Conservation (phyloP, 1,140 invertebrate species). For the Cardiocondyla obscurior region DNA sequence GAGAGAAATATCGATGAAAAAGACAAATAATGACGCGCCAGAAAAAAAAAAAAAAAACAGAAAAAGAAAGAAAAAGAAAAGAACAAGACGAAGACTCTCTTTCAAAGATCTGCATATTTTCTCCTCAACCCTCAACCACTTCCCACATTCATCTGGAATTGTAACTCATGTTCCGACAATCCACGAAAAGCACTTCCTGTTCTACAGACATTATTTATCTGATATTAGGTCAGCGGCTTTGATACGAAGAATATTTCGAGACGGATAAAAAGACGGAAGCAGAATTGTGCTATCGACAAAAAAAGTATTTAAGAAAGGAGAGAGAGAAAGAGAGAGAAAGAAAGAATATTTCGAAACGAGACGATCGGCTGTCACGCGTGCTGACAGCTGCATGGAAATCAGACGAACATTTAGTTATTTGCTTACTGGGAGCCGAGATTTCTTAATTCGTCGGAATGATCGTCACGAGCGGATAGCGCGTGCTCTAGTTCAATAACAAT, state of each 20-base stretch:
- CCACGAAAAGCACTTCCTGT: not conserved
- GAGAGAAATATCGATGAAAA: slow-evolving; percentile 49
- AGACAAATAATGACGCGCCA: slow-evolving; percentile 1
- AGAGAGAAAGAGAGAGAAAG: slow-evolving; percentile 39
- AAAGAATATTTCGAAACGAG: not conserved
- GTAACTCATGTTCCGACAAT: not conserved
- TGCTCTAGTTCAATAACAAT: slow-evolving; percentile 19
- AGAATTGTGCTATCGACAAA: slow-evolving; percentile 1
- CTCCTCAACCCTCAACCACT: not conserved
- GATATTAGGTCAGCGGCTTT: not conserved
- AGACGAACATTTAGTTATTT: slow-evolving; percentile 69
- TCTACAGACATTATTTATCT: not conserved
- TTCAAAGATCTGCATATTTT: slow-evolving; percentile 41
- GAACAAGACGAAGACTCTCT: slow-evolving; percentile 32
- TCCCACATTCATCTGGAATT: not conserved
- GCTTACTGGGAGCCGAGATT: slow-evolving; percentile 28
- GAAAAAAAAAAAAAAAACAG: not conserved
- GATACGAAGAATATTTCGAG: not conserved
- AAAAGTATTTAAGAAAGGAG: not conserved
- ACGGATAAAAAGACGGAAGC: not conserved
- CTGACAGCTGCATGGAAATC: slow-evolving; percentile 80
- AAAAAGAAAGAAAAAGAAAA: not conserved
- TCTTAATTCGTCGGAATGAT: slow-evolving; percentile 59
- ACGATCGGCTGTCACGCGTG: slow-evolving; percentile 74
- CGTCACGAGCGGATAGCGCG: slow-evolving; percentile 64